phyloP scores from a whole-genome alignment of 2,888 invertebrate genomes.

The Acanthosepion esculentum region DNA sequence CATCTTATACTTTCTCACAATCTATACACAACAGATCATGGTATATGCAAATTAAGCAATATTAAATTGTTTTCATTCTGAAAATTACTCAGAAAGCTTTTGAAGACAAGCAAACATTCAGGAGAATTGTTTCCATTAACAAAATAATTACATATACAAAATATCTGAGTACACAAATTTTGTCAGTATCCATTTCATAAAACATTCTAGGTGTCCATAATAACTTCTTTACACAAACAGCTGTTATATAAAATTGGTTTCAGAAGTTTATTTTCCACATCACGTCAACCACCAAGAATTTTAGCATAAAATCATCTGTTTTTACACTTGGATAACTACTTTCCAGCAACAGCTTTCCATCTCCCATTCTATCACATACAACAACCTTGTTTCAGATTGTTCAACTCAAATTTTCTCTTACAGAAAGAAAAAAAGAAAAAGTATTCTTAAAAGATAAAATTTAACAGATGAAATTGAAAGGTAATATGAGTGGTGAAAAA shows the following conservation, averaged over 20 bases:
- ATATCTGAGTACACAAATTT: too few relatives aligned
- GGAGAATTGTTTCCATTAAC: too few relatives aligned
- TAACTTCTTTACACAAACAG: neutral
- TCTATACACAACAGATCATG: too few relatives aligned
- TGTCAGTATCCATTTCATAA: too few relatives aligned
- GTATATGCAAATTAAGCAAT: too few relatives aligned
- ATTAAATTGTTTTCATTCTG: too few relatives aligned
- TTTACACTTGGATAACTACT: neutral
- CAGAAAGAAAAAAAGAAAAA: neutral
- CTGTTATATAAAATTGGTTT: too few relatives aligned
- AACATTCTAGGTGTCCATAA: neutral
- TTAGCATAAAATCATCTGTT: neutral
- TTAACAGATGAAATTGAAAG: conserved; percentile 18
- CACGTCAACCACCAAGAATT: neutral
- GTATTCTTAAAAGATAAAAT: neutral
- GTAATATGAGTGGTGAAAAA: neutral
- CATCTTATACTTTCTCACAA: too few relatives aligned
- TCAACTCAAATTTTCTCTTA: neutral
- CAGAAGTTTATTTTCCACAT: too few relatives aligned
- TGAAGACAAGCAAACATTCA: too few relatives aligned
- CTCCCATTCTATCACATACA: neutral
- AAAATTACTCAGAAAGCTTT: too few relatives aligned
- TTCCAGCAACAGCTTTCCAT: neutral
- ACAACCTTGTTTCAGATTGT: neutral
- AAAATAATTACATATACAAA: too few relatives aligned